A percentile compares a stretch with the other conserved stretches of the same genome.
Evolutionary conservation across 2,113 vertebrate genomes (phyloP).

Genomic region (Rhinogobius similis): DNA sequence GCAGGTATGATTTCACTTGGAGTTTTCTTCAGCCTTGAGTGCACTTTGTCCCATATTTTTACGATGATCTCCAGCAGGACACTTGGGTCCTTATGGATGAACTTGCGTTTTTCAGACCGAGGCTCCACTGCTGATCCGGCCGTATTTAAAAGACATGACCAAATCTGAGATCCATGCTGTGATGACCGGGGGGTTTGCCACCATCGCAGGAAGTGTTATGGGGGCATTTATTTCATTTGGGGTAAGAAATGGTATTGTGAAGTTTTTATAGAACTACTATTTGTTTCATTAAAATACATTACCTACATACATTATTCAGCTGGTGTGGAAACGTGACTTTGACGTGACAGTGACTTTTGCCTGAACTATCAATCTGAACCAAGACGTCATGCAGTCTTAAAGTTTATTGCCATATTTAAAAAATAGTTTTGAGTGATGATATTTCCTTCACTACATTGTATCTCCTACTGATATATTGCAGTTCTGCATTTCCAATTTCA

Average conservation of each 20-base stretch:
- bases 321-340: too few relatives aligned
- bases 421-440: too few relatives aligned
- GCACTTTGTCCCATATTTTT: not conserved
- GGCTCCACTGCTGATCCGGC: conserved; percentile 88
- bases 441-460: too few relatives aligned
- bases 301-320: too few relatives aligned
- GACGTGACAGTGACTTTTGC: too few relatives aligned
- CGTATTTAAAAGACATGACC: conserved; percentile 90
- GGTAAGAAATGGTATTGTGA: conserved; percentile 71
- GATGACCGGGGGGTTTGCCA: conserved; percentile 92
- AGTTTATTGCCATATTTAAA: too few relatives aligned
- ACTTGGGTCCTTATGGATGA: not conserved
- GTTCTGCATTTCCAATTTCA: too few relatives aligned
- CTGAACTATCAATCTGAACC: too few relatives aligned
- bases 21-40: not conserved
- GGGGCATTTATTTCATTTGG: conserved; percentile 94
- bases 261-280: too few relatives aligned
- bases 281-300: too few relatives aligned
- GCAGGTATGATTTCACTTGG: conserved; percentile 79
- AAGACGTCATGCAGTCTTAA: too few relatives aligned
- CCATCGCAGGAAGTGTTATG: conserved; percentile 93
- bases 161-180: conserved; percentile 91
- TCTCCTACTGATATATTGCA: too few relatives aligned
- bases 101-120: conserved; percentile 78
- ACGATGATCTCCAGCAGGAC: not conserved